phyloP scores from a whole-genome alignment of 2,888 invertebrate species.

The Nemotelus pantherinus region DNA sequence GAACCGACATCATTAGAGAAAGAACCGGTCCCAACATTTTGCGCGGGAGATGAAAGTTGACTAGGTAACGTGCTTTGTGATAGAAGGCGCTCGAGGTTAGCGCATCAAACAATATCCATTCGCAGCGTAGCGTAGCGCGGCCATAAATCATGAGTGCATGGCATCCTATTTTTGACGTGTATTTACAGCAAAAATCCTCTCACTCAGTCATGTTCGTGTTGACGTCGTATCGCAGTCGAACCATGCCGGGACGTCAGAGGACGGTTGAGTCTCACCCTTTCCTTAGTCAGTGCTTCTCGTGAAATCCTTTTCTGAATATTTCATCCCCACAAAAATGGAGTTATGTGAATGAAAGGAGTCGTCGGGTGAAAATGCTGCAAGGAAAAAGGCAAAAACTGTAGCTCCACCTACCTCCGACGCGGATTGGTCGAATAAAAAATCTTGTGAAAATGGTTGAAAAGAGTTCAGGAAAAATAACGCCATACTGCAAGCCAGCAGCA shows the following conservation, averaged over 20 bases:
- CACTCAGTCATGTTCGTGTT: slow-evolving; percentile 35
- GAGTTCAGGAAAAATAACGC: slow-evolving; percentile 41
- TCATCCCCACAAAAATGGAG: slow-evolving; percentile 39
- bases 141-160: slow-evolving; percentile 50
- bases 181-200: slow-evolving; percentile 46
- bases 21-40: slow-evolving; percentile 12
- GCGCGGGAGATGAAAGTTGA: slow-evolving; percentile 39
- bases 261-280: neutral
- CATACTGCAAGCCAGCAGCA: slow-evolving; percentile 2
- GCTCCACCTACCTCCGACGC: slow-evolving; percentile 50
- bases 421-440: slow-evolving; percentile 51
- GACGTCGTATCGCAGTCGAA: slow-evolving; percentile 9
- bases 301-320: slow-evolving; percentile 41
- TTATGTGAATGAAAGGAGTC: slow-evolving; percentile 30
- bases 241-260: neutral
- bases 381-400: slow-evolving; percentile 47
- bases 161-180: slow-evolving; percentile 49
- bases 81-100: slow-evolving; percentile 17
- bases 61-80: neutral
- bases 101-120: slow-evolving; percentile 49
- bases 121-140: slow-evolving; percentile 47
- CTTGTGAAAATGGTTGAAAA: slow-evolving; percentile 38
- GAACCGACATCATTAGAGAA: slow-evolving; percentile 20
- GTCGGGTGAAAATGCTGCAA: slow-evolving; percentile 22
- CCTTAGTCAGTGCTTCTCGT: neutral